These are phyloP conservation scores for Uropetala carovei DNA, from an alignment of 2,888 invertebrate species.

Conservation along the genomic window DNA sequence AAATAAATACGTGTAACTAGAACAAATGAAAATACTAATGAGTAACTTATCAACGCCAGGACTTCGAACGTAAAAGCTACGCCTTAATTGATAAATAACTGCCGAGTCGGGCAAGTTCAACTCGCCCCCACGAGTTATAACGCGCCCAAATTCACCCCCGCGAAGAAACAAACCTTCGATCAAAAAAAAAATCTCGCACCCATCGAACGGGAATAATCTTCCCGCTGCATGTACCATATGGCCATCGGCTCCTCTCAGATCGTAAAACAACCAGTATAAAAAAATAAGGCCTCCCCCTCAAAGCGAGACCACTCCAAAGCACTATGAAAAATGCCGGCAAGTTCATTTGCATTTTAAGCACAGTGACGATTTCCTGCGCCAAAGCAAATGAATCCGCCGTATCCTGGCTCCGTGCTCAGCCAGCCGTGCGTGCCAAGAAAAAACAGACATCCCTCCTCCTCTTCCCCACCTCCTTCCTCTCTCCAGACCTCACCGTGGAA, in stretches of 20 bases:
- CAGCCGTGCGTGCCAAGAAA: slow-evolving; percentile 37
- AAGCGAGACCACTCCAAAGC: not conserved
- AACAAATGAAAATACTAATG: too few relatives aligned
- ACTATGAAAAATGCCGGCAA: not conserved
- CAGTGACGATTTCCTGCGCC: slow-evolving; percentile 48
- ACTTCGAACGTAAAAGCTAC: too few relatives aligned
- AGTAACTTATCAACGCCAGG: too few relatives aligned
- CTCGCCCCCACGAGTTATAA: too few relatives aligned
- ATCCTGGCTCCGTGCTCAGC: slow-evolving; percentile 41
- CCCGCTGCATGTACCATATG: not conserved
- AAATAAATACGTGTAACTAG: too few relatives aligned
- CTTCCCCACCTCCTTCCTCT: not conserved
- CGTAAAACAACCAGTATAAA: not conserved
- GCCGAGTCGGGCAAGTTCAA: too few relatives aligned
- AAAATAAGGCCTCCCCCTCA: not conserved
- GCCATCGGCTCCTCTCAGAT: not conserved
- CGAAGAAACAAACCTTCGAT: not conserved
- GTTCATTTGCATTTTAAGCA: slow-evolving; percentile 54
- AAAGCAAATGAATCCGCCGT: slow-evolving; percentile 44
- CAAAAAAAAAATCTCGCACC: not conserved
- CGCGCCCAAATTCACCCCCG: not conserved
- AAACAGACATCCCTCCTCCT: slow-evolving; percentile 25
- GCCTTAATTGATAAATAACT: too few relatives aligned
- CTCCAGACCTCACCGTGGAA: not conserved
- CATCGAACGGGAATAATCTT: not conserved